These are phyloP conservation scores for Fulica atra DNA, from an alignment of 2,113 vertebrate genomes.

Conservation along the genomic window DNA sequence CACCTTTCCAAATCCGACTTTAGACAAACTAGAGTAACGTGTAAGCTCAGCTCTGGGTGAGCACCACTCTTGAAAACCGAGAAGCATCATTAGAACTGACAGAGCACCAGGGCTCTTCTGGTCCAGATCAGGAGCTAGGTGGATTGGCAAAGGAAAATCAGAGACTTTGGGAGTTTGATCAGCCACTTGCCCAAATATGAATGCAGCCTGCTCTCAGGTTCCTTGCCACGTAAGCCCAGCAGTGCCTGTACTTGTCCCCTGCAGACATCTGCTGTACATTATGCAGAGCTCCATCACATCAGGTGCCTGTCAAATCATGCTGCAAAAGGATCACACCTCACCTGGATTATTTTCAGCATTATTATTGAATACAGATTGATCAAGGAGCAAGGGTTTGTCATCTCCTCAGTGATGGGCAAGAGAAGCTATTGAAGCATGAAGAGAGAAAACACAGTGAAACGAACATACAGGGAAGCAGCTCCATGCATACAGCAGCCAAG, in stretches of 20 bases:
- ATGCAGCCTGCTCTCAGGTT: not conserved
- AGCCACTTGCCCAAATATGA: not conserved
- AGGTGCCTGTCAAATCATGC: not conserved
- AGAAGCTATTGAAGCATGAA: not conserved
- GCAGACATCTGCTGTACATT: not conserved
- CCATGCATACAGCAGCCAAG: not conserved
- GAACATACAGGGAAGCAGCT: fast-evolving
- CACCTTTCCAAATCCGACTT: not conserved
- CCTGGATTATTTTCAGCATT: not conserved
- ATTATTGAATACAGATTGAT: not conserved
- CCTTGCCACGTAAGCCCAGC: not conserved
- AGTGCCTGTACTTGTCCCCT: not conserved
- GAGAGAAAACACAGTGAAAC: not conserved
- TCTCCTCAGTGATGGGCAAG: not conserved
- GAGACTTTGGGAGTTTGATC: not conserved
- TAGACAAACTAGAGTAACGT: not conserved
- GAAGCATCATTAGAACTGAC: not conserved
- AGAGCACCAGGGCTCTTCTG: not conserved
- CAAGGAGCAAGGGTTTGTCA: fast-evolving
- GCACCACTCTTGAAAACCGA: not conserved
- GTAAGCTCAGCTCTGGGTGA: not conserved
- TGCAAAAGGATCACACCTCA: not conserved
- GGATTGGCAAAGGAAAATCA: not conserved
- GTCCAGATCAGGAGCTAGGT: not conserved
- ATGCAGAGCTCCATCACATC: not conserved